Evolutionary conservation across 2,888 invertebrate species (phyloP), one percentile per base, ranked within the genome.

Genomic region (Carabus problematicus): DNA sequence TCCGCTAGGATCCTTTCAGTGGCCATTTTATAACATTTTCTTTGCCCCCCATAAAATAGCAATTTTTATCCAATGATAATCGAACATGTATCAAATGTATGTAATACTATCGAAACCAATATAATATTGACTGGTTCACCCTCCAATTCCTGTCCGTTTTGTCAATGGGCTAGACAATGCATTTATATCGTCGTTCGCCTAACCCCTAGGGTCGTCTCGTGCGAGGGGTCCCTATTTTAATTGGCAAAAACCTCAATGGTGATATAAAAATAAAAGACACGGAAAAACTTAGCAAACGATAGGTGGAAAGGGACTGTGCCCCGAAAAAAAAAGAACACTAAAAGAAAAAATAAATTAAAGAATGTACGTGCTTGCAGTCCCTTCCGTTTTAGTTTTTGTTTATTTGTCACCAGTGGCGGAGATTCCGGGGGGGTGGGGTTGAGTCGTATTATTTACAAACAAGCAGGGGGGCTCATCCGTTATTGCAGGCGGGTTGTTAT

Each of bases 171-270:
- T 72, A 72, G 70, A 74, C 74, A 74, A 74, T 74, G 73, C 74
- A 74, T 74, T 74, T 74, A 73, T 73, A 74, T 74, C 66, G 71
- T 72, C 71, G 70, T 71, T 18, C 7, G 56, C 16, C 16, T 43
- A 19, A 29, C 60, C 40, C 54, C 6, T 19, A 60, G 60, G 67
- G 60, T 39, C 8, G 18, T 29, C 29, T 11, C 18, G 55, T 56
- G 43, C 56, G 60, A 72, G 73, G 72, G 73, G 75, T 72, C 73
- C 74, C 73, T 76, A n/a, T 79, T 81, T 80, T 81, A 81, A 81
- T 82, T 76, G 81, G 78, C 67, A 76, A 78, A 78, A 80, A 79
- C 79, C 82, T 80, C 81, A 75, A 79, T 78, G 81, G 81, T 78
- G 76, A 79, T 76, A 81, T 82, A 80, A 82, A 81, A 79, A 77